Conservation (phyloP, 2,113 vertebrate genomes). For the Platichthys stellatus region DNA sequence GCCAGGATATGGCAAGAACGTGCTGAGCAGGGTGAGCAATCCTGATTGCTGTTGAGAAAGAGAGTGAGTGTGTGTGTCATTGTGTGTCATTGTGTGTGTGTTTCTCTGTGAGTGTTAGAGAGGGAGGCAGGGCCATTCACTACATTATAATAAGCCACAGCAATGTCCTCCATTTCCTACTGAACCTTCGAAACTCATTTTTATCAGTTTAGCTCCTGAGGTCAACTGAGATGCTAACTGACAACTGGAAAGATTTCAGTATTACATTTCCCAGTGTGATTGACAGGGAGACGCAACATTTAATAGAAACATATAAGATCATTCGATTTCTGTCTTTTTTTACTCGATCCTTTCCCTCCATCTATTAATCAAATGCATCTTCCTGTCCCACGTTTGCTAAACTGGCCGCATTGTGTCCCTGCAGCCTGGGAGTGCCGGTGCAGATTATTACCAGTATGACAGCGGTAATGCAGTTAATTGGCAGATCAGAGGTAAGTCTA, state of each 20-base stretch:
- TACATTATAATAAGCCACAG: neutral
- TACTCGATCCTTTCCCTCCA: neutral
- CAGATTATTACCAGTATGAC: conserved; percentile 94
- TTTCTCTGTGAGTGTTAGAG: neutral
- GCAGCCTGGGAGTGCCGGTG: conserved; percentile 81
- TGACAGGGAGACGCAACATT: neutral
- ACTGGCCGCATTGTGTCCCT: conserved; percentile 27
- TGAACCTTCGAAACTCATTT: conserved; percentile 20
- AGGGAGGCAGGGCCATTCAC: neutral
- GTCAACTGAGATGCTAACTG: conserved; percentile 4
- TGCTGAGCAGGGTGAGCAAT: conserved; percentile 88
- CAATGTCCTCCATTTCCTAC: conserved; percentile 27
- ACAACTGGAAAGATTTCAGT: neutral
- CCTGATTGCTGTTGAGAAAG: neutral
- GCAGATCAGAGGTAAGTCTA: conserved; percentile 91
- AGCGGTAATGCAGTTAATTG: conserved; percentile 93
- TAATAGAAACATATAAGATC: neutral
- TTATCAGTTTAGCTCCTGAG: conserved; percentile 26
- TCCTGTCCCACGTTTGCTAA: conserved; percentile 5
- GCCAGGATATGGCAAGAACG: conserved; percentile 91
- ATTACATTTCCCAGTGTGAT: neutral
- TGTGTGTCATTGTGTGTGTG: neutral
- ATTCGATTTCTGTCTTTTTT: no score
- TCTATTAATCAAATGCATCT: conserved; percentile 1
- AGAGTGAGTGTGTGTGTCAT: neutral